Evolutionary conservation across 2,113 vertebrate genomes (phyloP).

Genomic region (Saguinus imperator): DNA sequence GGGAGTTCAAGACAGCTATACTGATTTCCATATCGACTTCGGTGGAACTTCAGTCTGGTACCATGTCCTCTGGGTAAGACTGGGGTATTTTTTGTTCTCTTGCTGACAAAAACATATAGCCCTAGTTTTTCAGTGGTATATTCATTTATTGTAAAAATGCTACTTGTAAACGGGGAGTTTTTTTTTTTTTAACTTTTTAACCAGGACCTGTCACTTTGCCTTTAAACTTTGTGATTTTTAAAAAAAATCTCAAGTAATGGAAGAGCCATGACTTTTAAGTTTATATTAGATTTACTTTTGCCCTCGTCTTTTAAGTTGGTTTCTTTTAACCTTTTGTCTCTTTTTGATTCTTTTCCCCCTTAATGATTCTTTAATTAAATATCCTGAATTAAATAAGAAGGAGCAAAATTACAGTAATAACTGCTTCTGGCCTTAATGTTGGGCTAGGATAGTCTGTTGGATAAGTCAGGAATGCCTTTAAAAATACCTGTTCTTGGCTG

Average conservation of each 20-base stretch:
- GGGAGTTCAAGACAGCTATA: constrained; percentile 98
- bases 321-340: constrained; percentile 34
- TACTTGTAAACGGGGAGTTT: background rate
- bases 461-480: background rate
- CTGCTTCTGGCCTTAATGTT: constrained; percentile 34
- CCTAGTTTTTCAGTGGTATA: background rate
- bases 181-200: background rate
- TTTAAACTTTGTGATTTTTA: background rate
- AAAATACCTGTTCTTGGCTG: background rate
- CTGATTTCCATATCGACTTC: constrained; percentile 99
- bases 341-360: background rate
- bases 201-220: background rate
- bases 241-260: background rate
- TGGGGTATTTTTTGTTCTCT: constrained; percentile 40
- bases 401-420: constrained; percentile 11
- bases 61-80: constrained; percentile 97
- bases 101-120: background rate
- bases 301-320: background rate
- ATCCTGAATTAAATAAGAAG: background rate
- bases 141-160: constrained; percentile 17
- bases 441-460: background rate
- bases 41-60: constrained; percentile 99
- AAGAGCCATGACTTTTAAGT: background rate
- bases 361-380: background rate
- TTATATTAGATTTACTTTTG: background rate